Percentiles rank a stretch among this genome's conserved stretches.
Conservation (phyloP, 2,888 invertebrate genomes). For the Netelia inedita region DNA sequence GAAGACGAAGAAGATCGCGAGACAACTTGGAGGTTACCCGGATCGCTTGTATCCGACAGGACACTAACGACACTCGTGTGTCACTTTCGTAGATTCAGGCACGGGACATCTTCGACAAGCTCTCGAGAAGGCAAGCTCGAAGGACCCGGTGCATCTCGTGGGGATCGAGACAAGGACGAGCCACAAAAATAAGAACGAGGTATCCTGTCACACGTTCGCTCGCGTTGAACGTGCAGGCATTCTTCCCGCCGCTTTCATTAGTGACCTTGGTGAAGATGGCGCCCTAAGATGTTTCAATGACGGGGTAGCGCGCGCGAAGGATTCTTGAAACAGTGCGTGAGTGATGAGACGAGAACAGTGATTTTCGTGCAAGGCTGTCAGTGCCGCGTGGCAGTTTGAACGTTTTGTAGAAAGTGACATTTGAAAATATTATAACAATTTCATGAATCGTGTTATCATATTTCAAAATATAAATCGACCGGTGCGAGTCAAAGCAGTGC, state of each 20-base stretch:
- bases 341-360: conserved; percentile 46
- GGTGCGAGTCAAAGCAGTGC: conserved; percentile 1
- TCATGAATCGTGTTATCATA: not conserved
- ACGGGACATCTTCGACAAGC: conserved; percentile 65
- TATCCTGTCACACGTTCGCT: conserved; percentile 9
- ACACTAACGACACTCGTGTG: conserved; percentile 76
- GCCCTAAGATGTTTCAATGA: conserved; percentile 32
- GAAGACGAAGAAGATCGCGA: conserved; percentile 29
- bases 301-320: conserved; percentile 21
- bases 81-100: conserved; percentile 62
- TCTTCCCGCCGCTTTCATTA: conserved; percentile 50
- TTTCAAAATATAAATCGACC: not conserved
- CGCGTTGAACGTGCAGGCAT: not conserved
- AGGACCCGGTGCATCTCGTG: conserved; percentile 32
- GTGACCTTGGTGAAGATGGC: conserved; percentile 51
- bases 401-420: conserved; percentile 26
- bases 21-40: conserved; percentile 40
- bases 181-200: not conserved
- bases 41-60: conserved; percentile 44
- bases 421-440: not conserved
- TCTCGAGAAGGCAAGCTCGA: conserved; percentile 24
- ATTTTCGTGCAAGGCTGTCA: conserved; percentile 26
- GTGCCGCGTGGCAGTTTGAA: conserved; percentile 38
- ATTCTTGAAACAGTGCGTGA: conserved; percentile 56
- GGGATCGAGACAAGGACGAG: conserved; percentile 36